Percentiles rank a stretch among this genome's conserved stretches.
Conservation (phyloP, 2,113 vertebrate genomes). For the Charina bottae region DNA sequence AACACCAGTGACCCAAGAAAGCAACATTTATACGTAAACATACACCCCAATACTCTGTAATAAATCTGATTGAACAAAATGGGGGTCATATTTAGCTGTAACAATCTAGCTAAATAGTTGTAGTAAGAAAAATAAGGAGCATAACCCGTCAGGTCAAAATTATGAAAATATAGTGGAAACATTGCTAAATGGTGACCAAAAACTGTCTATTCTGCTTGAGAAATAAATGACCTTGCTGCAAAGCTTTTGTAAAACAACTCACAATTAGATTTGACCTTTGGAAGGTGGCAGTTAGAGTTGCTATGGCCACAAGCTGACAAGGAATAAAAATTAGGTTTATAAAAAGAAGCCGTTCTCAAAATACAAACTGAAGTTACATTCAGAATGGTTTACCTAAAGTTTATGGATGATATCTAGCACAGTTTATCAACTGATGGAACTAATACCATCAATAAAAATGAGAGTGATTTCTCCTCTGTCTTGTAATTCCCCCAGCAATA, state of each 20-base stretch:
- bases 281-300: slow-evolving; percentile 42
- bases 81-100: slow-evolving; percentile 19
- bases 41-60: background rate
- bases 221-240: slow-evolving; percentile 18
- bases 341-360: slow-evolving; percentile 7
- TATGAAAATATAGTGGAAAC: slow-evolving; percentile 9
- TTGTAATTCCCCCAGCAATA: background rate
- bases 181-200: slow-evolving; percentile 36
- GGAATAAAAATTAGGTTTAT: background rate
- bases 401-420: background rate
- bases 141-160: slow-evolving; percentile 2
- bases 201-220: slow-evolving; percentile 39
- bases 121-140: slow-evolving; percentile 12
- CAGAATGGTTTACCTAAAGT: slow-evolving; percentile 5
- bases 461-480: background rate
- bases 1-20: slow-evolving; percentile 27
- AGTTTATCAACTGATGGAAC: background rate
- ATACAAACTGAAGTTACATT: slow-evolving; percentile 15
- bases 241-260: slow-evolving; percentile 40
- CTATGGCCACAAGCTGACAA: slow-evolving; percentile 32
- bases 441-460: background rate
- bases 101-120: slow-evolving; percentile 5
- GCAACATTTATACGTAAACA: slow-evolving; percentile 8
- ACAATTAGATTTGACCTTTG: slow-evolving; percentile 39
- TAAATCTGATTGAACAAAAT: slow-evolving; percentile 21